Base-by-base conservation (phyloP, 2,888 invertebrate species). In the Coremacera marginata region DNA sequence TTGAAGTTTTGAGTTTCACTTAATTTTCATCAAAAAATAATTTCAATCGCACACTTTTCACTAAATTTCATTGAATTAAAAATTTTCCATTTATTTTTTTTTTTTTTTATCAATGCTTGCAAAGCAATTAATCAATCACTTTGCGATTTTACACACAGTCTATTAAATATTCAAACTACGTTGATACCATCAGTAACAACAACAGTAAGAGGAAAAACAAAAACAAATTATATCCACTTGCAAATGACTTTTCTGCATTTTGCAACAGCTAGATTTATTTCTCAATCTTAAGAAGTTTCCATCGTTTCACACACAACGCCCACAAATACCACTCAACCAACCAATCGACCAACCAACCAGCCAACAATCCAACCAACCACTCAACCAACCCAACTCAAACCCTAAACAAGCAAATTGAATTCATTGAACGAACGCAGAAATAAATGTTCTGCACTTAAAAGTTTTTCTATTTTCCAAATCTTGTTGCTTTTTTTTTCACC, bases 371-470 rank as follows among this genome's bases (percentile, higher is more conserved):
- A 27, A 16, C 62, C 60, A 37, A 34, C 44, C 4, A 7, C 22
- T 14, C 65, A 25, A 60, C 25, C 14, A 60, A 60, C 25, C 60
- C 19, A 25, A 27, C 25, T 9, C 57, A 57, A 25, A 25, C 8
- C 44, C 44, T 44, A 44, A 14, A 44, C 71, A 62, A 67, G 57
- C 55, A 84, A 84, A 85, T 83, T 83, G 84, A 84, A 85, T 84
- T 84, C 83, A 84, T 81, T 81, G 75, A 37, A 37, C 60, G 65
- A 63, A 70, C 60, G 63, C 68, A 25, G 60, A 77, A 74, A 77
- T 70, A 77, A 77, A 77, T 77, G 77, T 62, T 70, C 27, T 44
- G 70, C 57, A 74, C 77, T 77, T 77, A 77, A 77, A 77, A 77
- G 37, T 77, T 77, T 73, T 77, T 73, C 68, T 77, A 73, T 77